Conservation (phyloP, 2,888 invertebrate genomes). For the Boloria euphrosyne region DNA sequence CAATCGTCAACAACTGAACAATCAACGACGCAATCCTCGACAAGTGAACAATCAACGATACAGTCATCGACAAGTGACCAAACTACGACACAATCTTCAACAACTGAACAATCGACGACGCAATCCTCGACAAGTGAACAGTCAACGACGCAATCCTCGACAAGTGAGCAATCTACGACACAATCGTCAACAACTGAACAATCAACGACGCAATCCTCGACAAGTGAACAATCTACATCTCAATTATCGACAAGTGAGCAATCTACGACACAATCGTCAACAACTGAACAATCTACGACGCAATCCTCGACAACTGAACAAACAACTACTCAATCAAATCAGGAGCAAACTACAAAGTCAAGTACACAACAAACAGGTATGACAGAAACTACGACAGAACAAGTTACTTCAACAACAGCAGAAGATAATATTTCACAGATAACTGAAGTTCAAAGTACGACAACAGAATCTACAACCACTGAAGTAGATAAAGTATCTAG, state of each 20-base stretch:
- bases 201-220: too few relatives aligned
- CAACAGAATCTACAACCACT: constrained; percentile 43
- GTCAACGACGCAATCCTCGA: constrained; percentile 41
- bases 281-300: constrained; percentile 42
- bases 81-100: constrained; percentile 40
- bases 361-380: constrained; percentile 35
- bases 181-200: too few relatives aligned
- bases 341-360: constrained; percentile 42
- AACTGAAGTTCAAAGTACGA: constrained; percentile 43
- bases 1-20: constrained; percentile 38
- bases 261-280: constrained; percentile 41
- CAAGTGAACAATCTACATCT: constrained; percentile 37
- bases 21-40: too few relatives aligned
- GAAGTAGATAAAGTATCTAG: constrained; percentile 35
- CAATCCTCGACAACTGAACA: constrained; percentile 40
- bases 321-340: constrained; percentile 23
- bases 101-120: constrained; percentile 43
- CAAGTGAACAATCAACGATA: constrained; percentile 16
- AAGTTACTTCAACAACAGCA: constrained; percentile 36
- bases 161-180: constrained; percentile 26
- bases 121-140: constrained; percentile 28
- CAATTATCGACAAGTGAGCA: constrained; percentile 41
- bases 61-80: constrained; percentile 37
- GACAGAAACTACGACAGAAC: constrained; percentile 40
- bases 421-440: constrained; percentile 43